Evolutionary conservation across 2,888 invertebrate species (phyloP), one percentile per base, ranked within the genome.

Genomic region (Phymatocera aterrima): DNA sequence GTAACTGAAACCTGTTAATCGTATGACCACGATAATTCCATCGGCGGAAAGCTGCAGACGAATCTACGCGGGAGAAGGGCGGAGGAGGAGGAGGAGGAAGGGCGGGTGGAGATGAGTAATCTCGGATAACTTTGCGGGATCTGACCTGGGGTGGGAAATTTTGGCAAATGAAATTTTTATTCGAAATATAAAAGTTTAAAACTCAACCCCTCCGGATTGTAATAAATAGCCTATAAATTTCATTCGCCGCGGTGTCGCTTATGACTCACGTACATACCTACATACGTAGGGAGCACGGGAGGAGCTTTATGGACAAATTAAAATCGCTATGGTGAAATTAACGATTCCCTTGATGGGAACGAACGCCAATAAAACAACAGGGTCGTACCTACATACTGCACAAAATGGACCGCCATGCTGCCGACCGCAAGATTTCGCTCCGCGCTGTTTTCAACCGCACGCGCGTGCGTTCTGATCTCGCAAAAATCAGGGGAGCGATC

Each of bases 271-370:
- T 54, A 8, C n/a, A 78, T 65, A 40, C 46, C 51, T 40, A 34
- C 60, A 24, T 78, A 21, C 28, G 80, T 54, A 18, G 70, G 79
- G 40, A 48, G 64, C 12, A 24, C 40, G 65, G 37, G n/a, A n/a
- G 15, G 40, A 60, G 77, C 54, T 12, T 79, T 80, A 80, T 72
- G 79, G 79, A 83, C 81, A 84, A 86, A 86, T 85, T 85, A 85
- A 86, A 86, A 85, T 81, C 81, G 81, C 83, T 80, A 86, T 84
- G 83, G 82, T 85, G 84, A 84, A 85, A 85, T 85, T 85, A 84
- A 85, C 83, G 83, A 79, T 82, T 82, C 81, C 81, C 82, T 81
- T 80, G 78, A 81, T 78, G 83, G 82, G 81, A 84, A n/a, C n/a
- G 82, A 79, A 79, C 80, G 82, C 81, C 83, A 84, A 83, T 83